A percentile compares a stretch with the other conserved stretches of the same genome.
Evolutionary conservation across 2,888 invertebrate species (phyloP).

Genomic region (Tuta absoluta): DNA sequence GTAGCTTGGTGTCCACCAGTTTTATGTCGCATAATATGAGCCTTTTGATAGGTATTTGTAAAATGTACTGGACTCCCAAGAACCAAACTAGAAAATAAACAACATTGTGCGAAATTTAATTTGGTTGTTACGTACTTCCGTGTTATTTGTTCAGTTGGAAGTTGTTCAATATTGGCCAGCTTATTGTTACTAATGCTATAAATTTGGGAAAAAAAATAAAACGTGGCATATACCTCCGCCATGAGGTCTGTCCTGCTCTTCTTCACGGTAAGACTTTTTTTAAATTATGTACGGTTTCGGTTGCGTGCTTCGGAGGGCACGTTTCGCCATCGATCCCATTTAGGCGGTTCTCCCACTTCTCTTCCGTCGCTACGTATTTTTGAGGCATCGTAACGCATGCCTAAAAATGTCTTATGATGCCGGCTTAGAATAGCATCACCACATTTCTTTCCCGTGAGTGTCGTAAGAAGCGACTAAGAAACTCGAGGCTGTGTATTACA

Average conservation of each 20-base stretch:
- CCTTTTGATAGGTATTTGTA: no score
- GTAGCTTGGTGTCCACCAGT: no score
- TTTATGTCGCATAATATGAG: no score
- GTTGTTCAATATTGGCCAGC: neutral
- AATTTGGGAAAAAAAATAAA: neutral
- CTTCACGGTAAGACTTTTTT: neutral
- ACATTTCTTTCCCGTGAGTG: no score
- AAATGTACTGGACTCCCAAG: no score
- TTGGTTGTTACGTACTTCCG: neutral
- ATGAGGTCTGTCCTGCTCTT: conserved; percentile 6
- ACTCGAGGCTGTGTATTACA: no score
- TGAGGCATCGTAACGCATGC: no score
- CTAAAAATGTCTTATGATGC: neutral
- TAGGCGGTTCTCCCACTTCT: no score
- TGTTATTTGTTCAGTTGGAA: neutral
- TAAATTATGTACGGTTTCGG: neutral
- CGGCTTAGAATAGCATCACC: no score
- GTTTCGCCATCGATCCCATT: neutral
- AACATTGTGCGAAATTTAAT: neutral
- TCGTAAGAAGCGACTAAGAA: no score
- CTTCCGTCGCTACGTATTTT: no score
- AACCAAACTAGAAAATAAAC: no score
- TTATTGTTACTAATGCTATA: neutral
- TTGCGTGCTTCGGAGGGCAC: neutral
- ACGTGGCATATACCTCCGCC: neutral